Evolutionary conservation across 2,888 invertebrate genomes (phyloP), one percentile per base, ranked within the genome.

Genomic region (Microctonus aethiopoides): DNA sequence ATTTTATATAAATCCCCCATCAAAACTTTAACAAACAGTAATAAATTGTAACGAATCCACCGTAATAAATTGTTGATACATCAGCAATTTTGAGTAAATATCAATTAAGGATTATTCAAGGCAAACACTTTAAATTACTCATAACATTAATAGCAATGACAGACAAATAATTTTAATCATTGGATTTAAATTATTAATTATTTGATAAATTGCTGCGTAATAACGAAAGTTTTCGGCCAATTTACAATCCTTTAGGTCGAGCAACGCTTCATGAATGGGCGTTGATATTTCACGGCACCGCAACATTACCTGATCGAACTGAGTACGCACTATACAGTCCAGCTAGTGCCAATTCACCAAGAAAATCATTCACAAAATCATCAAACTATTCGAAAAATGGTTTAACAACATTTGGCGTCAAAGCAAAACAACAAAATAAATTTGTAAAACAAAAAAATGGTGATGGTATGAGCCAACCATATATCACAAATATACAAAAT

Each of bases 231-330:
- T 26, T 66, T 67, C 62, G 68, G 67, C 34, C 64, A 52, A 71
- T 71, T 46, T 46, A 16, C 20, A 46, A n/a, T n/a, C 16, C 63
- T 67, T 81, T 89, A 95, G 95, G 95, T 87, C 92, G 95, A 86
- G 96, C 96, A 72, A 92, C 94, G 75, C 91, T 98, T 80, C 94
- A 95, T 89, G 95, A 95, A 86, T 98, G 97, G 98, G 94, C 96
- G 73, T 90, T 98, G 86, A 93, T 95, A 83, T 91, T 97, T 86
- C 96, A 97, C 87, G 98, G 98, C 79, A 97, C 97, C 71, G 92
- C 89, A 73, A 88, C 87, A 65, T 81, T 88, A 75, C 88, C 89
- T 5, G 85, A 85, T 62, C 85, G 87, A 39, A 81, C 82, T 7
- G 82, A 84, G 32, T 83, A 83, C 74, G 78, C 83, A 24, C 74